Percentiles rank a stretch among this genome's conserved stretches.
Conservation (phyloP, 2,888 invertebrate species). For the Chaitophorus viminalis region DNA sequence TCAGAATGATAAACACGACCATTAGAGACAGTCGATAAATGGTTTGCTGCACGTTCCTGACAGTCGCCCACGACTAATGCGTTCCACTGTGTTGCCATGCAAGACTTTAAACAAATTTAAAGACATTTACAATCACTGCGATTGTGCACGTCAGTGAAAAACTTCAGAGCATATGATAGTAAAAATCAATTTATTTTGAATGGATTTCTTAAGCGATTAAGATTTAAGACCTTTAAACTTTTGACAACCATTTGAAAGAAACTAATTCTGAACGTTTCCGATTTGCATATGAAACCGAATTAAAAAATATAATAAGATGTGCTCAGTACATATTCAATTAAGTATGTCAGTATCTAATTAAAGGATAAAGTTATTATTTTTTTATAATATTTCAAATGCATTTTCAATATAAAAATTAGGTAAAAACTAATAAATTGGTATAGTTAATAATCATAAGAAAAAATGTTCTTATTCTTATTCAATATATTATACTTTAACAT, state of each 20-base stretch:
- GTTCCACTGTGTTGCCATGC: neutral
- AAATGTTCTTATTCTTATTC: neutral
- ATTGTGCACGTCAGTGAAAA: neutral
- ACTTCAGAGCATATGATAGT: neutral
- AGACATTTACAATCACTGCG: neutral
- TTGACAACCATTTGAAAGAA: neutral
- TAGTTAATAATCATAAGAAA: neutral
- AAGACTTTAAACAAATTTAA: conserved; percentile 13
- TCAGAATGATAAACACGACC: neutral
- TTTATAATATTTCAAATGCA: neutral
- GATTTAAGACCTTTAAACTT: neutral
- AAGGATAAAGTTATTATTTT: neutral
- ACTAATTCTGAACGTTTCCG: neutral
- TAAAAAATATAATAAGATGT: too few species aligned
- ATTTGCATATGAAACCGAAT: neutral
- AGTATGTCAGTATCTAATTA: too few species aligned
- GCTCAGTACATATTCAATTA: too few species aligned
- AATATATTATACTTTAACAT: neutral
- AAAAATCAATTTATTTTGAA: conserved; percentile 21
- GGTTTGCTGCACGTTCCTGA: neutral
- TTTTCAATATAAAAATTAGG: neutral
- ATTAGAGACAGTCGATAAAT: neutral
- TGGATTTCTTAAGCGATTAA: neutral
- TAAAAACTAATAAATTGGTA: neutral
- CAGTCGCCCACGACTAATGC: neutral